Conservation (phyloP, 2,113 vertebrate species). For the Apodemus speciosus region DNA sequence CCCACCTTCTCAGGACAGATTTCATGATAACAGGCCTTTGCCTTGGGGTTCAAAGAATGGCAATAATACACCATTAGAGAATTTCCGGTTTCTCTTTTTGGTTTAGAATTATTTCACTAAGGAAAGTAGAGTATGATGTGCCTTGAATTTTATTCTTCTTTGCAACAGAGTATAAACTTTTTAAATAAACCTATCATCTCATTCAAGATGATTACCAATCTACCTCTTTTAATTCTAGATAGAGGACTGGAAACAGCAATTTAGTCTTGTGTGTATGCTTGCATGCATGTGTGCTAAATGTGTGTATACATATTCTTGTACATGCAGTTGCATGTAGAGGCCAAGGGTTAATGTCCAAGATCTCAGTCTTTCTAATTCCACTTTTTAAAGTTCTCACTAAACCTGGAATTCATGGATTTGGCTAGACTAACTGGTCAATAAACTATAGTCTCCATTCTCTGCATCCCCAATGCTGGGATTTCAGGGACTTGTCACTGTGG, state of each 20-base stretch:
- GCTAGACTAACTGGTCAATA: background rate
- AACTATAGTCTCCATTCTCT: background rate
- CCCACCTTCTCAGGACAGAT: background rate
- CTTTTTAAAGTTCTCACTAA: no score
- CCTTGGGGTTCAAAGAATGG: background rate
- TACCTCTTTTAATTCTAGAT: slow-evolving; percentile 32
- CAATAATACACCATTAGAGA: background rate
- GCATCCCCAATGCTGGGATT: no score
- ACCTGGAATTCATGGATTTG: background rate
- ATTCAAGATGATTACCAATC: background rate
- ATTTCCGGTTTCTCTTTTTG: slow-evolving; percentile 12
- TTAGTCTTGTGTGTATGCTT: background rate
- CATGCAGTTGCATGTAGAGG: background rate
- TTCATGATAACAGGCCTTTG: background rate
- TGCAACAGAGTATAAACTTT: background rate
- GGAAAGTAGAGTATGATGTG: slow-evolving; percentile 30
- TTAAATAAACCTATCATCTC: slow-evolving; percentile 29
- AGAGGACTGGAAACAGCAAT: slow-evolving; percentile 27
- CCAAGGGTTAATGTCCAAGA: no score
- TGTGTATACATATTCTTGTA: background rate
- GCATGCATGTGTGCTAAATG: background rate
- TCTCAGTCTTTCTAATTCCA: no score
- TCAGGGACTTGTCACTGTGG: background rate
- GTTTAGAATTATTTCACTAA: slow-evolving; percentile 32
- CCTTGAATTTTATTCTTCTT: slow-evolving; percentile 35